Conservation (phyloP, 2,888 invertebrate genomes). For the Iphiclides podalirius region DNA sequence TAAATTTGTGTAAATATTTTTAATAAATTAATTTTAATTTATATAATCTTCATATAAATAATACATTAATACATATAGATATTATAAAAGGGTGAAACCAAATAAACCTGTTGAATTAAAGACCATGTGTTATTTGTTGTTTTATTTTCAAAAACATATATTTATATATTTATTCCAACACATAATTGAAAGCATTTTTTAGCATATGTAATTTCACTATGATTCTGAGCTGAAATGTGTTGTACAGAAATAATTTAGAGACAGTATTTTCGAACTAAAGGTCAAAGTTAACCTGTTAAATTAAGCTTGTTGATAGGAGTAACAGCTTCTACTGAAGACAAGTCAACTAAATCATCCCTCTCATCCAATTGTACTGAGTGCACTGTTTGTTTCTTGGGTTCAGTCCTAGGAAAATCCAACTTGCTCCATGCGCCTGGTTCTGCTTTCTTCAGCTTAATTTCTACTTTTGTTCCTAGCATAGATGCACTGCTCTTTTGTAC, state of each 20-base stretch:
- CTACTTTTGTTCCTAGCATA: slow-evolving; percentile 94
- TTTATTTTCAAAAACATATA: slow-evolving; percentile 15
- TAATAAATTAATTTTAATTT: slow-evolving; percentile 22
- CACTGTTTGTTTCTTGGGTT: slow-evolving; percentile 39
- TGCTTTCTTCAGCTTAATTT: slow-evolving; percentile 93
- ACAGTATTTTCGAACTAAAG: neutral
- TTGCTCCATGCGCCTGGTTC: slow-evolving; percentile 91
- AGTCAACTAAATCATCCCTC: slow-evolving; percentile 84
- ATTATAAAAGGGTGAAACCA: slow-evolving; percentile 22
- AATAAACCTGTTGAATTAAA: slow-evolving; percentile 22
- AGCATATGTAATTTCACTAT: too few relatives aligned
- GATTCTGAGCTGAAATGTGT: neutral
- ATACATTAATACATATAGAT: too few relatives aligned
- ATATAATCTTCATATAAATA: slow-evolving; percentile 9
- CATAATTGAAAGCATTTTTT: slow-evolving; percentile 22
- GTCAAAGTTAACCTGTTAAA: slow-evolving; percentile 42
- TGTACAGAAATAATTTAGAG: slow-evolving; percentile 12
- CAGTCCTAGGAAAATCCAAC: slow-evolving; percentile 82
- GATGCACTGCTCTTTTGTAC: slow-evolving; percentile 85
- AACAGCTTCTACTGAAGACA: slow-evolving; percentile 83
- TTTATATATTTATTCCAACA: neutral
- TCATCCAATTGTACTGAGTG: slow-evolving; percentile 35
- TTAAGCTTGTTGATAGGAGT: slow-evolving; percentile 67
- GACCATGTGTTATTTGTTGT: slow-evolving; percentile 11
- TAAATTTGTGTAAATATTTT: slow-evolving; percentile 17